These are phyloP conservation scores for Ericerus pela DNA, from an alignment of 1,140 invertebrate species.

Conservation along the genomic window DNA sequence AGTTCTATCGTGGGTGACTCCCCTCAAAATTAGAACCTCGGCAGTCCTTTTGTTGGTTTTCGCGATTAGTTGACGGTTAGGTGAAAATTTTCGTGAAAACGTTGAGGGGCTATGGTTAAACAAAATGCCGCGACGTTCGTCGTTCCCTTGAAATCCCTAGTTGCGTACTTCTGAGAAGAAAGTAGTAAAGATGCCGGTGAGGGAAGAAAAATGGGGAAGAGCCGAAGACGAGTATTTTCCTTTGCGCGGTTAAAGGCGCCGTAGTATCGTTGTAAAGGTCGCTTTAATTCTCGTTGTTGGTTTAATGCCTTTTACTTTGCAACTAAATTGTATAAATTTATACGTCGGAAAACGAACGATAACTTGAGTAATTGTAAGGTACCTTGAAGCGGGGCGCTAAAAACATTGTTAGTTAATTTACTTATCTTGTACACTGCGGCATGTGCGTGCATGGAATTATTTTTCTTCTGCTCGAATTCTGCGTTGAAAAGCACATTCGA, in stretches of 20 bases:
- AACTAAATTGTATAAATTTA: slow-evolving; percentile 9
- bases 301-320: neutral
- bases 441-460: slow-evolving; percentile 2
- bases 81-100: neutral
- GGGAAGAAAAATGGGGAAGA: too few species aligned
- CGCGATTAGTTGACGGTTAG: neutral
- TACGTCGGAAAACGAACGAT: slow-evolving; percentile 11
- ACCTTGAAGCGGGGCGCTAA: neutral
- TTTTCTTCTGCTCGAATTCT: too few species aligned
- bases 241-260: neutral
- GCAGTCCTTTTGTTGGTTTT: neutral
- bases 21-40: too few species aligned
- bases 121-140: too few species aligned
- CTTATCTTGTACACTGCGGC: neutral
- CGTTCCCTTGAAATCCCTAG: too few species aligned
- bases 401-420: slow-evolving; percentile 10
- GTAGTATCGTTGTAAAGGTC: neutral
- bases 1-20: too few species aligned
- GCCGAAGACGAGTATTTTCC: neutral
- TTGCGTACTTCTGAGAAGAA: too few species aligned
- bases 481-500: too few species aligned
- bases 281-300: neutral
- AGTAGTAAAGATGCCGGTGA: too few species aligned
- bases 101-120: neutral
- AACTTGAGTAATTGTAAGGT: slow-evolving; percentile 1